These are phyloP conservation scores for Drosophila bocqueti DNA, from an alignment of 1,140 invertebrate species.

Conservation along the genomic window DNA sequence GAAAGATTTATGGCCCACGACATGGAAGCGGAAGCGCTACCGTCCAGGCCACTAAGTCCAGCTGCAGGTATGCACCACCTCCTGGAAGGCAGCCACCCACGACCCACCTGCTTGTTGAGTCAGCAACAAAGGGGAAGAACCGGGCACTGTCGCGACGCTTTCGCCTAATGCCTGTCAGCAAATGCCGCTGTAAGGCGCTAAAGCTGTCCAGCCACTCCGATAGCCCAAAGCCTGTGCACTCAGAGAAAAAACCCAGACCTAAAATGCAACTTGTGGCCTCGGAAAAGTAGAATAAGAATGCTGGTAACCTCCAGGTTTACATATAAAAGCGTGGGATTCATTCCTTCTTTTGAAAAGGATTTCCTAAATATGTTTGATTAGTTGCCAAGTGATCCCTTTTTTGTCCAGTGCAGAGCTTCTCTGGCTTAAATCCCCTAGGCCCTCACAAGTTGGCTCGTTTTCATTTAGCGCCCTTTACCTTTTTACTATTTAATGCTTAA, in stretches of 20 bases:
- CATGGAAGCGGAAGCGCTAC: constrained; percentile 61
- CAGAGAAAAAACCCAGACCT: background rate
- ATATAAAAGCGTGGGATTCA: too few relatives aligned
- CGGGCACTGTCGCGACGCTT: constrained; percentile 17
- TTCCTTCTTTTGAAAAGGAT: too few relatives aligned
- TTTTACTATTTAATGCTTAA: constrained; percentile 70
- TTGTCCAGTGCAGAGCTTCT: constrained; percentile 3
- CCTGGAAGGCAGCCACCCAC: background rate
- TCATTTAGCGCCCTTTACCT: constrained; percentile 56
- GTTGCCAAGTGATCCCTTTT: background rate
- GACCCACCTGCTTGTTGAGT: constrained; percentile 47
- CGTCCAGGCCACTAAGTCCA: constrained; percentile 67
- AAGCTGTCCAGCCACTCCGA: constrained; percentile 21
- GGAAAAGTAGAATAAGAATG: too few relatives aligned
- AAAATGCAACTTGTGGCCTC: too few relatives aligned
- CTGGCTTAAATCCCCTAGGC: constrained; percentile 47
- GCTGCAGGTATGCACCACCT: constrained; percentile 35
- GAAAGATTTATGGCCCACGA: constrained; percentile 71
- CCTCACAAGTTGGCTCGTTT: constrained; percentile 52
- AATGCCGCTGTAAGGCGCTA: constrained; percentile 57
- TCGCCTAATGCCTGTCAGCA: constrained; percentile 76
- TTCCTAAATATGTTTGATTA: too few relatives aligned
- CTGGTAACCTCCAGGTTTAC: too few relatives aligned
- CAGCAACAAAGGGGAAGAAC: constrained; percentile 49
- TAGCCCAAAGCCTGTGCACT: background rate